A percentile compares a stretch with the other conserved stretches of the same genome.
Evolutionary conservation across 2,797 vertebrate genomes (phyloP).

Genomic region (Phoeniculus purpureus): DNA sequence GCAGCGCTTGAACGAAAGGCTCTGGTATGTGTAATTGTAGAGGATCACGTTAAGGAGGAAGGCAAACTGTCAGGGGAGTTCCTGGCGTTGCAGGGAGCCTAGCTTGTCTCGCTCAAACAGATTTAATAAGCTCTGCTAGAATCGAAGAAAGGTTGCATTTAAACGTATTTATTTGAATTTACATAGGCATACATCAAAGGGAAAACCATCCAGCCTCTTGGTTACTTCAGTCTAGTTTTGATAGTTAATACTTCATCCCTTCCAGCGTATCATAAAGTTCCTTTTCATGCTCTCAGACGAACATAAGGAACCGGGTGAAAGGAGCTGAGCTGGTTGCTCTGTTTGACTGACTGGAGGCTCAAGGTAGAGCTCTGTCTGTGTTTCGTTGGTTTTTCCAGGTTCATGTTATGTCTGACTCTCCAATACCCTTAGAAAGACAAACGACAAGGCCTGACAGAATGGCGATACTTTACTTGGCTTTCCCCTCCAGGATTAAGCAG

Average conservation of each 20-base stretch:
- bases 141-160: slow-evolving; percentile 61
- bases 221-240: slow-evolving; percentile 43
- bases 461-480: neutral
- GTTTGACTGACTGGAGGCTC: neutral
- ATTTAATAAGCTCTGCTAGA: slow-evolving; percentile 54
- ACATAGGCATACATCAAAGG: slow-evolving; percentile 55
- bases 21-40: slow-evolving; percentile 58
- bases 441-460: neutral
- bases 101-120: slow-evolving; percentile 46
- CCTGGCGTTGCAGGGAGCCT: slow-evolving; percentile 28
- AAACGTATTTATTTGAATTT: slow-evolving; percentile 55
- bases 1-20: slow-evolving; percentile 57
- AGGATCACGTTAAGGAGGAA: slow-evolving; percentile 54
- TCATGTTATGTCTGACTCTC: neutral
- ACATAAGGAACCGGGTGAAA: slow-evolving; percentile 13
- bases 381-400: neutral
- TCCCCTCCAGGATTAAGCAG: neutral
- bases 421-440: neutral
- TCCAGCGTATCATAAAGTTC: slow-evolving; percentile 42
- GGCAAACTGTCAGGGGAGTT: slow-evolving; percentile 54
- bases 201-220: slow-evolving; percentile 16
- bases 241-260: slow-evolving; percentile 50
- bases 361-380: neutral
- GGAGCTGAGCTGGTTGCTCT: slow-evolving; percentile 10
- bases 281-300: slow-evolving; percentile 32